phyloP scores from a whole-genome alignment of 1,140 invertebrate genomes.

The Drosophila pectinifera region DNA sequence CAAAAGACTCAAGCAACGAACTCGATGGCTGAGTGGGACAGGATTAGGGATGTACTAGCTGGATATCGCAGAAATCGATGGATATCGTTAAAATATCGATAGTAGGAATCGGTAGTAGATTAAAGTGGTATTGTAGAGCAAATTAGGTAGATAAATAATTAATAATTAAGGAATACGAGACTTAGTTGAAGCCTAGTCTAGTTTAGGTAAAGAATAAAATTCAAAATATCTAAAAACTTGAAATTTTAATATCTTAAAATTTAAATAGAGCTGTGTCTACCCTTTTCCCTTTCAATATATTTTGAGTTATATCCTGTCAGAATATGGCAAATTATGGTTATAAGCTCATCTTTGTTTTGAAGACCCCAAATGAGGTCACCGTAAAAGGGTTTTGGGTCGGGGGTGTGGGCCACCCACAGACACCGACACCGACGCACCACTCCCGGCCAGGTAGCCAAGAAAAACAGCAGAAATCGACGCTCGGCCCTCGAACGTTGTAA shows the following conservation, averaged over 20 bases:
- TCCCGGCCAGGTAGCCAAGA: constrained; percentile 52
- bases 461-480: constrained; percentile 37
- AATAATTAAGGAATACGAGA: background rate
- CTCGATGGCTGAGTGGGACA: constrained; percentile 28
- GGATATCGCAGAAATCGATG: background rate
- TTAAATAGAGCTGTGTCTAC: no score
- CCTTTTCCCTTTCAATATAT: background rate
- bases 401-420: constrained; percentile 44
- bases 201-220: background rate
- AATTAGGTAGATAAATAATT: no score
- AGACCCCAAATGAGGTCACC: constrained; percentile 22
- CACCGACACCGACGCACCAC: constrained; percentile 16
- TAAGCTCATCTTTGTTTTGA: background rate
- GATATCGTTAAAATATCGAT: background rate
- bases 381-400: background rate
- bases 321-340: background rate
- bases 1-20: constrained; percentile 79
- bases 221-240: background rate
- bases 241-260: no score
- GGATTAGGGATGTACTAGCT: constrained; percentile 15
- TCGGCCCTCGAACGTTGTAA: constrained; percentile 53
- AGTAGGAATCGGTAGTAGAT: no score
- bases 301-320: background rate
- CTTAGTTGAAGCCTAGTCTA: no score
- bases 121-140: background rate